Evolutionary conservation across 2,888 invertebrate species (phyloP).

Genomic region (Sinopyrophorus schimmeli): DNA sequence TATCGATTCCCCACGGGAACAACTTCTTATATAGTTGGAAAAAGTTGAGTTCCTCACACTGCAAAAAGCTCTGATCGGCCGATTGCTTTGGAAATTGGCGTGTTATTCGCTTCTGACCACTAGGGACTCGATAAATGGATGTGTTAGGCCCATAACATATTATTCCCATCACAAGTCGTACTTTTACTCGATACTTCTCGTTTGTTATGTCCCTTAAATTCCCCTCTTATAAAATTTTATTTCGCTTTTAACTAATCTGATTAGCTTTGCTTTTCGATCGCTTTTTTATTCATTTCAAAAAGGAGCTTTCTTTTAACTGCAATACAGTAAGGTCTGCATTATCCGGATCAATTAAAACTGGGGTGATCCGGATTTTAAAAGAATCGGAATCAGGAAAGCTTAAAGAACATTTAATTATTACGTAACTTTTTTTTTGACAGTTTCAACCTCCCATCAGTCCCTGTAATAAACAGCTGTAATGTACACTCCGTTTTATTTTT

Average conservation of each 20-base stretch:
- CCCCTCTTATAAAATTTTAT: constrained; percentile 25
- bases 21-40: constrained; percentile 50
- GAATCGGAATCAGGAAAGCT: too few relatives aligned
- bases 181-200: constrained; percentile 29
- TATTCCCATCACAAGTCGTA: constrained; percentile 34
- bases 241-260: constrained; percentile 13
- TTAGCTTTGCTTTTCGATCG: too few relatives aligned
- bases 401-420: too few relatives aligned
- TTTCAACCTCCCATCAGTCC: too few relatives aligned
- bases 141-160: constrained; percentile 34
- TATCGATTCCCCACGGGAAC: constrained; percentile 51
- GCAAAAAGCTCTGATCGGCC: constrained; percentile 50
- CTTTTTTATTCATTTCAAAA: too few relatives aligned
- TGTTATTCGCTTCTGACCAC: constrained; percentile 51
- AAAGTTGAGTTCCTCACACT: constrained; percentile 43
- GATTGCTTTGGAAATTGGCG: constrained; percentile 53
- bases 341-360: too few relatives aligned
- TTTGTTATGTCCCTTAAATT: constrained; percentile 27
- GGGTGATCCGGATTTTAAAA: too few relatives aligned
- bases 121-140: constrained; percentile 42
- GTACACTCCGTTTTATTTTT: too few relatives aligned
- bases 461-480: too few relatives aligned
- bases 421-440: too few relatives aligned
- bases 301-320: too few relatives aligned
- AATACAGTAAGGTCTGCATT: too few relatives aligned